Evolutionary conservation across 2,113 vertebrate species (phyloP), one percentile per base, ranked within the genome.

Genomic region (Psammodynastes pulverulentus): DNA sequence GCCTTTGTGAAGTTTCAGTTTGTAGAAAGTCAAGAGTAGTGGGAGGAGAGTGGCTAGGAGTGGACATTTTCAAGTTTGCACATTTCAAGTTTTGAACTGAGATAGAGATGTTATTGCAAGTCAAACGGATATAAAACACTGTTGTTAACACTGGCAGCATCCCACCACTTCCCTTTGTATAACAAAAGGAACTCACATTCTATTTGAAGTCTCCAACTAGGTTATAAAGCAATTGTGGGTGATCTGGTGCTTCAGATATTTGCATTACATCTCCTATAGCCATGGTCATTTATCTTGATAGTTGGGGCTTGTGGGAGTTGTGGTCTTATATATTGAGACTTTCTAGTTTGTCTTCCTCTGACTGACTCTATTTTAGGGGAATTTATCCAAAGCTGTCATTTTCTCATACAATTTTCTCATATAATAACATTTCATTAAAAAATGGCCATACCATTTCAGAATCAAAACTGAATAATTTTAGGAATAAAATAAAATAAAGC

Each of bases 401-500:
- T 49, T 87, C 51, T 87, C 8, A n/a, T n/a, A n/a, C n/a, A n/a
- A n/a, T n/a, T n/a, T n/a, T n/a, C n/a, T n/a, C n/a, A n/a, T n/a
- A n/a, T n/a, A n/a, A n/a, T n/a, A n/a, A n/a, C 17, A 45, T 15
- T 79, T 43, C 0, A 3, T 34, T 24, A 52, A 56, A 43, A 1
- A 85, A 7, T n/a, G 53, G 9, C 5, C 85, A 49, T 0, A 7
- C n/a, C 15, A 23, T 19, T 93, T 84, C 29, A 49, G 9, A 84
- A 1, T 58, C 52, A 84, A 29, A 46, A 17, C 19, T 45, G 90
- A 89, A 56, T 23, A 29, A 88, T 92, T 84, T 87, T 19, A 87
- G 93, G 88, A 53, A 23, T 85, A 90, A 4, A 15, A 53, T 93
- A 87, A 67, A 86, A 93, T 56, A 84, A 87, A 93, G 43, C 0